Percentiles rank a stretch among this genome's conserved stretches.
Conservation (phyloP, 2,113 vertebrate species). For the Calidris pygmaea region DNA sequence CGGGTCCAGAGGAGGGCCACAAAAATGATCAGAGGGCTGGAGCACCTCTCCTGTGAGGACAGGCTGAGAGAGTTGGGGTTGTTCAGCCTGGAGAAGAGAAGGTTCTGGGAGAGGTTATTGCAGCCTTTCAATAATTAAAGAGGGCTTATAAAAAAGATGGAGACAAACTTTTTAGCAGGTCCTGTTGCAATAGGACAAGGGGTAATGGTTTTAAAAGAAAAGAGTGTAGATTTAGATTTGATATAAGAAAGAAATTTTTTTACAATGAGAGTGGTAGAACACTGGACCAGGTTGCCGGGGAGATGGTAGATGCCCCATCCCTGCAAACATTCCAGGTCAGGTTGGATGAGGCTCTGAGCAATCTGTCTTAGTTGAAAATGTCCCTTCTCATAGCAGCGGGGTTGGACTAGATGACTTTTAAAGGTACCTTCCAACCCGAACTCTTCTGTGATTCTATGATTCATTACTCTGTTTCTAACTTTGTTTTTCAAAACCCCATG, state of each 20-base stretch:
- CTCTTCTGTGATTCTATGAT: neutral
- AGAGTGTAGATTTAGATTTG: neutral
- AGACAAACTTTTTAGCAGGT: neutral
- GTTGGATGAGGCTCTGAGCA: neutral
- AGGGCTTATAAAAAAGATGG: neutral
- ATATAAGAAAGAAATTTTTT: neutral
- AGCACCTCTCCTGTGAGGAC: neutral
- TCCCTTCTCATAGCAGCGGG: too few relatives aligned
- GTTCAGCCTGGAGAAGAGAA: neutral
- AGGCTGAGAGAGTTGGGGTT: neutral
- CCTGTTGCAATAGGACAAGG: neutral
- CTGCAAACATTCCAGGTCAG: neutral
- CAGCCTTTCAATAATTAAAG: neutral
- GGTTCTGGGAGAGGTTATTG: neutral
- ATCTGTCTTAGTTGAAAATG: neutral
- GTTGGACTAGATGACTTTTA: neutral
- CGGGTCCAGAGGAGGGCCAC: neutral
- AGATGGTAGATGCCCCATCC: neutral
- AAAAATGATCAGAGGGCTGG: neutral
- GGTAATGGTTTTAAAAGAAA: neutral
- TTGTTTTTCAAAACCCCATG: neutral
- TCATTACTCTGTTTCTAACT: accelerated
- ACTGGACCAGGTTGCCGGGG: neutral
- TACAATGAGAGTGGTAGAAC: neutral
- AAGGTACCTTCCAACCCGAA: neutral